A percentile compares a stretch with the other conserved stretches of the same genome.
phyloP scores from a whole-genome alignment of 2,888 invertebrate genomes.

The Macrophya annulata region DNA sequence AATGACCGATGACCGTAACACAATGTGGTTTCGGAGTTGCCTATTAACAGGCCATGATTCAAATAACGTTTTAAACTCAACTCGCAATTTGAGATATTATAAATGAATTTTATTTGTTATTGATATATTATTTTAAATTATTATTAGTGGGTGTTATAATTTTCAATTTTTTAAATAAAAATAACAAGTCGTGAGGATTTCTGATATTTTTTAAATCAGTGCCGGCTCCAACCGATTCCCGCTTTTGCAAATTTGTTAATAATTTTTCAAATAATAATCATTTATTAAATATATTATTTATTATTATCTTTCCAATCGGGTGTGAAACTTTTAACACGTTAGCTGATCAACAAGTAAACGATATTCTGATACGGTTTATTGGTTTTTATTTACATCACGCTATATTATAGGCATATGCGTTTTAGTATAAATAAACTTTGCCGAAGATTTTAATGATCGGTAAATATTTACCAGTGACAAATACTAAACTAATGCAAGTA shows the following conservation, averaged over 20 bases:
- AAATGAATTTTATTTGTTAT: slow-evolving; percentile 12
- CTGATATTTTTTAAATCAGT: background rate
- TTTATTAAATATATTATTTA: background rate
- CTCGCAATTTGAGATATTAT: background rate
- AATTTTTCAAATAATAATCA: background rate
- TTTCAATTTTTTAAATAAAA: background rate
- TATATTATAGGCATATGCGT: background rate
- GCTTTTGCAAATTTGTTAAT: background rate
- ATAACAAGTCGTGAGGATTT: background rate
- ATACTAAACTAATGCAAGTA: background rate
- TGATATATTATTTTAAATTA: background rate
- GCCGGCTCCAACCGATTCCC: background rate
- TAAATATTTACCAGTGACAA: slow-evolving; percentile 6
- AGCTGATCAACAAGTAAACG: background rate
- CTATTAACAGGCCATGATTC: slow-evolving; percentile 32
- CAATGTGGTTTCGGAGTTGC: slow-evolving; percentile 37
- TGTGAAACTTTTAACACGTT: background rate
- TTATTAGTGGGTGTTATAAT: background rate
- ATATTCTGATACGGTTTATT: background rate
- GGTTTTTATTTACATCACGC: background rate
- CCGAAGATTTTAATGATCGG: background rate
- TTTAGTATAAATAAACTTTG: background rate
- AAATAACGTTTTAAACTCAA: background rate
- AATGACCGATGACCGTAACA: slow-evolving; percentile 15
- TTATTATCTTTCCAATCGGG: background rate